Base-by-base conservation (phyloP, 2,888 invertebrate species). In the Drosophila meridionalis region DNA sequence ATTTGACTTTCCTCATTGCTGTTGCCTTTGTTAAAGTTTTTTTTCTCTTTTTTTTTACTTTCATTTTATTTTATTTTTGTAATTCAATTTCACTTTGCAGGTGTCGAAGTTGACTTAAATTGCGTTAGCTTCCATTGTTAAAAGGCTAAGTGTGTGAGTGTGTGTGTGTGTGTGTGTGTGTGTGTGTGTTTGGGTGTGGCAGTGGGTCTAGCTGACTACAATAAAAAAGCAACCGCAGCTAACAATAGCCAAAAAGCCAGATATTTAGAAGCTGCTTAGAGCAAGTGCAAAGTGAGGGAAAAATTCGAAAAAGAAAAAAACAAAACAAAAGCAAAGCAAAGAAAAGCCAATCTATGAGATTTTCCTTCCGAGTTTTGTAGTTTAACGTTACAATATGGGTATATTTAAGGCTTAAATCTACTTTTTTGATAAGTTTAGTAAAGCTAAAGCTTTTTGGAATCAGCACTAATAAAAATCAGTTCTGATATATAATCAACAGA, bases 21-120 rank as follows among this genome's bases (percentile, higher is more conserved):
- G 52, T 62, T 48, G 42, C 56, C 52, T 38, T 48, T 48, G 56
- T 61, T 56, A 48, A 62, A 65, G 59, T 76, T 78, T 28, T 50
- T 74, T 78, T 40, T 20, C 20, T 20, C 20, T 20, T 20, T 20
- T 20, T 55, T 58, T 77, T 81, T 70, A 69, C 32, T 53, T 64
- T 58, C 58, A 43, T 77, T 59, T 64, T 40, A 53, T 72, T 67
- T 63, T 67, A 55, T 59, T 47, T 73, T 73, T 74, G 76, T 74
- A 74, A 83, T 86, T 86, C 76, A 80, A 88, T 84, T 84, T 72
- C 64, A 73, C 73, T 84, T 67, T 61, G 45, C 40, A 65, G 63
- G 62, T 68, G 65, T 78, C 70, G 78, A 67, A 78, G 61, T 56
- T 69, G 53, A 64, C 73, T 73, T 26, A 66, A 87, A 74, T 70